Evolutionary conservation across 2,888 invertebrate species (phyloP).

Genomic region (Habrosyne pyritoides): DNA sequence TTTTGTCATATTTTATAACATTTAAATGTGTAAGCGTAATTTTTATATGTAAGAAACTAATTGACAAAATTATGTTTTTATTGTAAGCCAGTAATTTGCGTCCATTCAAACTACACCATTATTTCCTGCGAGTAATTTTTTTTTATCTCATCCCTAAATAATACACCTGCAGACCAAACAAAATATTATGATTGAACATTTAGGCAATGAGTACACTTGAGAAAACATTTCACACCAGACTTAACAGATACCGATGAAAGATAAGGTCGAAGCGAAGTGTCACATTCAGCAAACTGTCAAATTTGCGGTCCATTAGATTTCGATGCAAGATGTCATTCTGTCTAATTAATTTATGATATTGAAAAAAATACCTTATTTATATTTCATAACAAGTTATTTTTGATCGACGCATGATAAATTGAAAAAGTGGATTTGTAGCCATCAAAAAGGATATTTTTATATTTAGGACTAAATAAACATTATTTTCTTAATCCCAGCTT

Average conservation of each 20-base stretch:
- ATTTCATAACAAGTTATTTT: neutral
- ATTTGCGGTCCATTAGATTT: slow-evolving; percentile 37
- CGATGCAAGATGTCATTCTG: slow-evolving; percentile 27
- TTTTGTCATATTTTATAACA: too few relatives aligned
- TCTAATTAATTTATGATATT: slow-evolving; percentile 24
- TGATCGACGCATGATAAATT: neutral
- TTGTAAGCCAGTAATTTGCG: too few relatives aligned
- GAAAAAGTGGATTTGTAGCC: neutral
- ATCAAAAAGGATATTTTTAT: neutral
- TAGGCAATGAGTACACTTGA: slow-evolving; percentile 26
- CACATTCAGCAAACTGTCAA: slow-evolving; percentile 41
- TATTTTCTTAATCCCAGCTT: neutral
- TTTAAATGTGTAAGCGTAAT: too few relatives aligned
- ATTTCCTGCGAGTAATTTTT: too few relatives aligned
- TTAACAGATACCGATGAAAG: slow-evolving; percentile 27
- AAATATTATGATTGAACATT: neutral
- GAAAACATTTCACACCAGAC: slow-evolving; percentile 41
- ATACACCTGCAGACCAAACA: neutral
- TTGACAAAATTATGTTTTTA: too few relatives aligned
- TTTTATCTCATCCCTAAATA: neutral
- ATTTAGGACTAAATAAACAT: neutral
- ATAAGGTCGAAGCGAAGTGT: slow-evolving; percentile 43
- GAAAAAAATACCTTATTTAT: neutral
- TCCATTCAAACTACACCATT: too few relatives aligned
- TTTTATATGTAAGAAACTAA: too few relatives aligned